These are phyloP conservation scores for Stylophora pistillata DNA, from an alignment of 64 coral and sea anemone genomes.

Conservation along the genomic window DNA sequence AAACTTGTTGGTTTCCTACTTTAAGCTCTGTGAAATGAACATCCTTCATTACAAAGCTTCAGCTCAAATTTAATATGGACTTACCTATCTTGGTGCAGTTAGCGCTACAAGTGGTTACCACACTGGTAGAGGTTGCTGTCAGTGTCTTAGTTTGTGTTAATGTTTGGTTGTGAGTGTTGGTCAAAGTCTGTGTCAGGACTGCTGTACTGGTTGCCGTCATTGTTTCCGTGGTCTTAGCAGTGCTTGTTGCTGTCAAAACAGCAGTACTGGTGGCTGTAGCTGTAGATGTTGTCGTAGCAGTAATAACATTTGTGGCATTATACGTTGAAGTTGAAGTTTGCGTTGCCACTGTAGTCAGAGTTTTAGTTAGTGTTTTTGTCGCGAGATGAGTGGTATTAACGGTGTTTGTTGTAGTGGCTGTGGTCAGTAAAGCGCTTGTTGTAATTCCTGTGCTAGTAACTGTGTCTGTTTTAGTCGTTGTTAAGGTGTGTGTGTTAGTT, in stretches of 20 bases:
- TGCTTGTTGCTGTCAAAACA: slow-evolving; percentile 31
- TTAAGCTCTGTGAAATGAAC: too few species aligned
- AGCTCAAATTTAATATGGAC: neutral
- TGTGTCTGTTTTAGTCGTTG: neutral
- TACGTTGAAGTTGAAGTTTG: neutral
- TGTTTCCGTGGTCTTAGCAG: slow-evolving; percentile 15
- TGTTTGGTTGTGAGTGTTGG: slow-evolving; percentile 17
- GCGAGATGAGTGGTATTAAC: slow-evolving; percentile 8
- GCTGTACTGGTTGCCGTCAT: slow-evolving; percentile 17
- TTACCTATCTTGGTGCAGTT: slow-evolving; percentile 26
- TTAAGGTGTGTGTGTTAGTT: neutral
- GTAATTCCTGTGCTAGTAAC: neutral
- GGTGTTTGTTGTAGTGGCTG: slow-evolving; percentile 38
- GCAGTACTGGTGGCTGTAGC: slow-evolving; percentile 25
- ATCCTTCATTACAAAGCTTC: too few species aligned
- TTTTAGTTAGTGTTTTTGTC: slow-evolving; percentile 31
- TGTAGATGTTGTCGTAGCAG: slow-evolving; percentile 39
- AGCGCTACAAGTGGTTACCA: slow-evolving; percentile 34
- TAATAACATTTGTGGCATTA: slow-evolving; percentile 30
- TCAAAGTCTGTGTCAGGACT: slow-evolving; percentile 28
- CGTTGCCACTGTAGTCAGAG: slow-evolving; percentile 35
- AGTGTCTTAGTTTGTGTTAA: slow-evolving; percentile 26
- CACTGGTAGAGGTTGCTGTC: slow-evolving; percentile 43
- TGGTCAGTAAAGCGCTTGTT: slow-evolving; percentile 25
- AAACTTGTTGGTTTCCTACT: too few species aligned